Evolutionary conservation across 2,888 invertebrate species (phyloP).

Genomic region (Bombyx huttoni): DNA sequence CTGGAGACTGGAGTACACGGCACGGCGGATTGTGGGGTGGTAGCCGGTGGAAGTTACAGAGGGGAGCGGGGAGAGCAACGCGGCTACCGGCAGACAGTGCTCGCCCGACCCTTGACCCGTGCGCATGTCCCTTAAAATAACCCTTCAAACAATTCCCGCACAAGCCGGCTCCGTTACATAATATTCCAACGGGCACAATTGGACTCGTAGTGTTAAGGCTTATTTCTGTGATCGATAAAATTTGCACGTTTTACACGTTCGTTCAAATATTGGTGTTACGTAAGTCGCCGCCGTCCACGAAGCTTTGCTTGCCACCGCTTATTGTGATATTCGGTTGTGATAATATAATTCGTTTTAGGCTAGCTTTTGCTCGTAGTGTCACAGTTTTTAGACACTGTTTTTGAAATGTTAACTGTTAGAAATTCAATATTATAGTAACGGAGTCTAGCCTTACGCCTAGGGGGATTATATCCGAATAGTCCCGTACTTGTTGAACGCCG

Average conservation of each 20-base stretch:
- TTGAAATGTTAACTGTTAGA: slow-evolving; percentile 5
- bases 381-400: slow-evolving; percentile 8
- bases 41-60: slow-evolving; percentile 8
- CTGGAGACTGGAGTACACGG: slow-evolving; percentile 5
- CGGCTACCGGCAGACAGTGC: slow-evolving; percentile 42
- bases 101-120: slow-evolving; percentile 55
- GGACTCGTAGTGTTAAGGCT: slow-evolving; percentile 62
- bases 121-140: slow-evolving; percentile 53
- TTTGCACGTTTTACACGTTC: slow-evolving; percentile 64
- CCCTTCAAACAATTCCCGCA: slow-evolving; percentile 40
- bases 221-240: slow-evolving; percentile 64
- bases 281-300: slow-evolving; percentile 69
- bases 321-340: slow-evolving; percentile 72
- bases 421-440: slow-evolving; percentile 21
- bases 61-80: slow-evolving; percentile 21
- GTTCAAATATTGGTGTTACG: slow-evolving; percentile 58
- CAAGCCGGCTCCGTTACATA: slow-evolving; percentile 64
- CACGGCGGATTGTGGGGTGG: slow-evolving; percentile 9
- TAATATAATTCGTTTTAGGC: slow-evolving; percentile 48
- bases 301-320: slow-evolving; percentile 69
- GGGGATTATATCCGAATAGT: slow-evolving; percentile 18
- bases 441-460: slow-evolving; percentile 28
- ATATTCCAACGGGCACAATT: slow-evolving; percentile 38
- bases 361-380: slow-evolving; percentile 59
- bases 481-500: slow-evolving; percentile 33